Percentiles rank a stretch among this genome's conserved stretches.
phyloP scores from a whole-genome alignment of 1,140 invertebrate genomes.

The Eueides isabella region DNA sequence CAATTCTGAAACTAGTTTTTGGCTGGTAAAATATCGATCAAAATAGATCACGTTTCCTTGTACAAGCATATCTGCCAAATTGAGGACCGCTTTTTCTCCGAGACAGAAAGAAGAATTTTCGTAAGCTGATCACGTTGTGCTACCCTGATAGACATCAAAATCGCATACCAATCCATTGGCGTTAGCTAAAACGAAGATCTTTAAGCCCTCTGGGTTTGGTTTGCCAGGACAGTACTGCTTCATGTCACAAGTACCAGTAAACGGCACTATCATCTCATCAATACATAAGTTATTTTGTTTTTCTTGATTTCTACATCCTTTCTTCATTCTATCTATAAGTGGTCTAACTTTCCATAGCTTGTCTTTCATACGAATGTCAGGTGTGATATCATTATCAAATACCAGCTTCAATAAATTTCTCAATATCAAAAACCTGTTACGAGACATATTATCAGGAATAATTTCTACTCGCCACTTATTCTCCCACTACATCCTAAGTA shows the following conservation, averaged over 20 bases:
- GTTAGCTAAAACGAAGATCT: constrained; percentile 32
- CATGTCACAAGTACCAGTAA: constrained; percentile 31
- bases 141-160: constrained; percentile 33
- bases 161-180: constrained; percentile 29
- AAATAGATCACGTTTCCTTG: constrained; percentile 39
- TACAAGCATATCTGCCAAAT: constrained; percentile 26
- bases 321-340: constrained; percentile 20
- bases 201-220: constrained; percentile 32
- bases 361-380: constrained; percentile 17
- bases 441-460: constrained; percentile 29
- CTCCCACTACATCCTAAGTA: constrained; percentile 34
- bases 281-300: neutral
- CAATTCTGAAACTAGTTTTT: constrained; percentile 34
- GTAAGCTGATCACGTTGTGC: constrained; percentile 36
- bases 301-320: constrained; percentile 22
- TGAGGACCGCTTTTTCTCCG: constrained; percentile 37
- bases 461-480: constrained; percentile 25
- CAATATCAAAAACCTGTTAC: constrained; percentile 30
- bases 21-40: constrained; percentile 40
- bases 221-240: constrained; percentile 32
- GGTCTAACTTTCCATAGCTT: constrained; percentile 41
- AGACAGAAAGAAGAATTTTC: constrained; percentile 26
- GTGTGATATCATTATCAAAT: constrained; percentile 28
- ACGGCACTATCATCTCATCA: constrained; percentile 42
- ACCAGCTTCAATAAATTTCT: constrained; percentile 31